Percentiles rank a stretch among this genome's conserved stretches.
Evolutionary conservation across 1,140 invertebrate species (phyloP).

Genomic region (Grapholita molesta): DNA sequence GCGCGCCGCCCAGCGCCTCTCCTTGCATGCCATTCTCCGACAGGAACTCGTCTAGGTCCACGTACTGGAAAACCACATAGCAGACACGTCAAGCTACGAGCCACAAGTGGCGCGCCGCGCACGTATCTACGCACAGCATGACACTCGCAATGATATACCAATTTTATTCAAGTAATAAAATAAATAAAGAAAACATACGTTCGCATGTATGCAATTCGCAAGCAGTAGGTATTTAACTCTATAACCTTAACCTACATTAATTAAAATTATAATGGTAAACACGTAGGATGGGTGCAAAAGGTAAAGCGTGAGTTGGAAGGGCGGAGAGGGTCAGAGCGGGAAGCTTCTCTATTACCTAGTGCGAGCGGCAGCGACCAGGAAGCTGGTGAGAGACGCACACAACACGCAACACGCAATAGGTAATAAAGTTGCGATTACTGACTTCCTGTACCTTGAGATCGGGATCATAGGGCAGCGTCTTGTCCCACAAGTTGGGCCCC

Average conservation of each 20-base stretch:
- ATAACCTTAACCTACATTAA: neutral
- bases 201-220: conserved; percentile 27
- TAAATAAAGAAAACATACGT: neutral
- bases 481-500: conserved; percentile 96
- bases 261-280: neutral
- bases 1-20: conserved; percentile 83
- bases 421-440: conserved; percentile 77
- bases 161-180: neutral
- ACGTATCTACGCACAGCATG: conserved; percentile 10
- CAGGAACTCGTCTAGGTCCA: conserved; percentile 97
- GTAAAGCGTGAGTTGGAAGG: neutral
- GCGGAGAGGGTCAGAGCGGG: conserved; percentile 5
- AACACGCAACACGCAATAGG: conserved; percentile 70
- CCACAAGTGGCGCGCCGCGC: conserved; percentile 16
- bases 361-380: conserved; percentile 44
- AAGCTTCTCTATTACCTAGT: conserved; percentile 63
- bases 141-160: neutral
- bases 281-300: conserved; percentile 22
- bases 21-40: conserved; percentile 94
- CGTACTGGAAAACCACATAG: conserved; percentile 85
- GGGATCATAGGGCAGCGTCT: conserved; percentile 91
- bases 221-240: neutral
- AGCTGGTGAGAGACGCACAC: conserved; percentile 46
- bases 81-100: conserved; percentile 27
- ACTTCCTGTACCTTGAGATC: conserved; percentile 94